Evolutionary conservation across 2,113 vertebrate genomes (phyloP).

Genomic region (Sialia sialis): DNA sequence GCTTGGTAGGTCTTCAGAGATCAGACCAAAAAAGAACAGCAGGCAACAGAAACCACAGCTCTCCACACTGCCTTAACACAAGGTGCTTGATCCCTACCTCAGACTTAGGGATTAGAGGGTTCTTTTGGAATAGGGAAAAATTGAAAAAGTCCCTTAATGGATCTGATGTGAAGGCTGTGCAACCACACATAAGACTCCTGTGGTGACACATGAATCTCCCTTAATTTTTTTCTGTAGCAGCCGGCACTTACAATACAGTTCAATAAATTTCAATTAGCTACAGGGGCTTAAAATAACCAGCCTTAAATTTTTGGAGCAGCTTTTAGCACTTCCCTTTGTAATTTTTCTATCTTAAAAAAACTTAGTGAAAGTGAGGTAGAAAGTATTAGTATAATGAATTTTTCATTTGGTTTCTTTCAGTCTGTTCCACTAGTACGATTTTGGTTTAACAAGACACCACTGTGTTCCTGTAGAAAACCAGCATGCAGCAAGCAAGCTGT

Average conservation of each 20-base stretch:
- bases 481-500: not conserved
- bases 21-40: not conserved
- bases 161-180: not conserved
- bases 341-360: not conserved
- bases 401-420: not conserved
- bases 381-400: not conserved
- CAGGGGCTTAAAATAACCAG: conserved; percentile 3
- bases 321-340: not conserved
- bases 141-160: not conserved
- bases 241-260: not conserved
- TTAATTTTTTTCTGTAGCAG: not conserved
- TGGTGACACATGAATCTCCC: not conserved
- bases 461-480: not conserved
- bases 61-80: not conserved
- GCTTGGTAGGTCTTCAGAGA: not conserved
- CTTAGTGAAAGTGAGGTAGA: not conserved
- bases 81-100: not conserved
- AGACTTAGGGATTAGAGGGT: not conserved
- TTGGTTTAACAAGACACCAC: not conserved
- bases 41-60: not conserved
- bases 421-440: not conserved
- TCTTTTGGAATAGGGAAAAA: not conserved
- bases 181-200: not conserved
- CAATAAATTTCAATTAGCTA: conserved; percentile 33
- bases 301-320: not conserved